Base-by-base conservation (phyloP, 2,113 vertebrate species). In the Odontesthes bonariensis region DNA sequence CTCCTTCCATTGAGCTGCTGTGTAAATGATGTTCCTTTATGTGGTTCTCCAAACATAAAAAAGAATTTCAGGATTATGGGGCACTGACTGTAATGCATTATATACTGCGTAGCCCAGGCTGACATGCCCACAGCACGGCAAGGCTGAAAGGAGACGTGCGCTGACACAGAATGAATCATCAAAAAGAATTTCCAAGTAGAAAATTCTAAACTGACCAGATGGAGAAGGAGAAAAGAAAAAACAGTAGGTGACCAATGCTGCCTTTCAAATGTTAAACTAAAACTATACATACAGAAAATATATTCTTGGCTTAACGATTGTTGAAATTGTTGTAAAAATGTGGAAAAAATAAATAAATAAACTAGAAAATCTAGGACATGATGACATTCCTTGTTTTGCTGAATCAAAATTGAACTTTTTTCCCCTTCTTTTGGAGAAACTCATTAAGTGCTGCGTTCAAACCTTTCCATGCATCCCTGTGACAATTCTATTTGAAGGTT, bases 101-200 rank as follows among this genome's bases (percentile, higher is more conserved):
- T 75, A 86, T 13, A 19, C 47, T 38, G n/a, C 64, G 42, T 51
- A 69, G 32, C 51, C 31, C 55, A 19, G 51, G 73, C 60, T 83
- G 82, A 79, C 59, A 44, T 22, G 49, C 67, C 44, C 33, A 20
- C 57, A 67, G 69, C 73, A 31, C 4, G 42, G 52, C 17, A 27
- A 74, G 69, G 23, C 58, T 57, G 65, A 27, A 33, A 84, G 61
- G 31, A 20, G 76, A 77, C 67, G 81, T 49, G 66, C 42, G 8
- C 32, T 22, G 68, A 91, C 80, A 83, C 77, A 73, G 81, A 84
- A 87, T 79, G 17, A 71, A 77, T 64, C 52, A 88, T 89, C 76
- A 89, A 84, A 85, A 82, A 68, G 60, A 89, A 88, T 85, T 83
- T 79, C 42, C 56, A 46, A 83, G 69, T 57, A 23, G 8, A 74